Base-by-base conservation (phyloP, 2,113 vertebrate genomes). In the Xiphorhynchus elegans region DNA sequence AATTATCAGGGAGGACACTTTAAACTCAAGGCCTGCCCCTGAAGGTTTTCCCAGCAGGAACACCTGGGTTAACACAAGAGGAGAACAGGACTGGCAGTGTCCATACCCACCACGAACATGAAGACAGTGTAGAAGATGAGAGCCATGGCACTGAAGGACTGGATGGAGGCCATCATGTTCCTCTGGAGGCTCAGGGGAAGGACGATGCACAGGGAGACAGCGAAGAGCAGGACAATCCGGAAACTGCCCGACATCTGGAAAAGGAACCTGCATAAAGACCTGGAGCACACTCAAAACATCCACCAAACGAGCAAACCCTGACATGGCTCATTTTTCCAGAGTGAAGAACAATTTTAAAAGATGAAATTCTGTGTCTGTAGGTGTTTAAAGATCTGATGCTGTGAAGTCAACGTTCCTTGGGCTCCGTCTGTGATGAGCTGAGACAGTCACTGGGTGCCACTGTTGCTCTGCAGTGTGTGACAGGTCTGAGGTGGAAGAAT, bases 131-230 rank as follows among this genome's bases (percentile, higher is more conserved):
- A 99, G 93, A 99, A 99, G 78, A 99, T 98, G 62, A 99, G 98
- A 2, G 99, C 99, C 99, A 99, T 99, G 86, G 99, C 99, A 2
- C 99, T 99, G 97, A 99, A 99, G 29, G 99, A 99, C 98, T 99
- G 99, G 50, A 99, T 98, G 97, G 99, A 99, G 79, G 99, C 98
- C 99, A 99, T 99, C 99, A 99, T 98, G 98, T 99, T 99, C 94
- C 99, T 98, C 98, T 99, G 99, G 80, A 99, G 98, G 97, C 99
- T 99, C 86, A 99, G 96, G 0, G 99, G 99, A 17, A 99, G 98
- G 17, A 99, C 99, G 3, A 99, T 98, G 94, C 99, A 98, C 85
- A 99, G 91, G 6, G 99, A 99, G 75, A 99, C 99, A 0, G 93
- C 93, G 2, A 99, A 97, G 89, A 99, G 98, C 96, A 99, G 98